Conservation (phyloP, 2,888 invertebrate species). For the Salpingus planirostris region DNA sequence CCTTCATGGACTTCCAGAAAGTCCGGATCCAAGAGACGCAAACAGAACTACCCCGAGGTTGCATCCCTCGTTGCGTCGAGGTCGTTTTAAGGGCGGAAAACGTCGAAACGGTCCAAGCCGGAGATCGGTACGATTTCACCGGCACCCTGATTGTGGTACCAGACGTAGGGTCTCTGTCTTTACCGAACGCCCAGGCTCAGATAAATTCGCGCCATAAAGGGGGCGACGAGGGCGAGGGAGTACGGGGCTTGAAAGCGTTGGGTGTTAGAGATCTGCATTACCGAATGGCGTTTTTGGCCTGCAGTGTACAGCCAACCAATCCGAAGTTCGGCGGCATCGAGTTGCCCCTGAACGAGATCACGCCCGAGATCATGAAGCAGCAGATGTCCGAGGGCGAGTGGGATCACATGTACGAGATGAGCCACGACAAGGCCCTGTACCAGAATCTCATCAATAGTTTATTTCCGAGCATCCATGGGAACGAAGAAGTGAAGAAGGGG, state of each 20-base stretch:
- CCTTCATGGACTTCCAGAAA: constrained; percentile 98
- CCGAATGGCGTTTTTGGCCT: constrained; percentile 88
- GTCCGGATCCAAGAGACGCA: constrained; percentile 94
- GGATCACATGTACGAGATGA: constrained; percentile 95
- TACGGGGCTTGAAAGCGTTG: constrained; percentile 52
- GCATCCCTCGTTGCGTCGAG: constrained; percentile 94
- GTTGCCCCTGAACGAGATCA: constrained; percentile 70
- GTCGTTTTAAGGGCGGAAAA: constrained; percentile 90
- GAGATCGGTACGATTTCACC: constrained; percentile 82
- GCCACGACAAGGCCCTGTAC: constrained; percentile 84
- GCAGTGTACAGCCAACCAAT: constrained; percentile 81
- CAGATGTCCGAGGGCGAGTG: constrained; percentile 92
- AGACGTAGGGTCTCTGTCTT: constrained; percentile 78
- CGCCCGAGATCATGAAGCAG: constrained; percentile 84
- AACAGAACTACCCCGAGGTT: constrained; percentile 90
- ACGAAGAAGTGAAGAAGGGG: constrained; percentile 87
- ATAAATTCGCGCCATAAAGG: constrained; percentile 63
- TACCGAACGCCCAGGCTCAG: constrained; percentile 84
- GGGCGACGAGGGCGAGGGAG: constrained; percentile 56
- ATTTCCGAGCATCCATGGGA: constrained; percentile 95
- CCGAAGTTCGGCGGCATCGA: constrained; percentile 83
- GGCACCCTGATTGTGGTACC: constrained; percentile 96
- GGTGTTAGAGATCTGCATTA: constrained; percentile 81
- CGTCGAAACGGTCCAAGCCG: constrained; percentile 87
- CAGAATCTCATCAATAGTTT: constrained; percentile 82